Evolutionary conservation across 2,113 vertebrate species (phyloP).

Genomic region (Chaetura pelagica): DNA sequence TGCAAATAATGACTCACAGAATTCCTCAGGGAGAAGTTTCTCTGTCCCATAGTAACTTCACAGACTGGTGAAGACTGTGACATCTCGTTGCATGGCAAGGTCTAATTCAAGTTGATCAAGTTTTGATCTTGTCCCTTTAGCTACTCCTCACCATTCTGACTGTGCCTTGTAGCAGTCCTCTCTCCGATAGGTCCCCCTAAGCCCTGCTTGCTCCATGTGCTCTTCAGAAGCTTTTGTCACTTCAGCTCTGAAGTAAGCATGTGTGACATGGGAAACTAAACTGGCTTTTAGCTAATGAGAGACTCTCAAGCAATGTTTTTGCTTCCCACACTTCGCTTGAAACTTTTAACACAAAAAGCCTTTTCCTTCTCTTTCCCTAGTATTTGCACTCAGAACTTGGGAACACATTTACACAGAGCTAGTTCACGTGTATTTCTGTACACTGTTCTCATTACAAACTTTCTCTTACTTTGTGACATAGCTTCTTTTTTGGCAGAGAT

Average conservation of each 20-base stretch:
- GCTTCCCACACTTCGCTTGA: background rate
- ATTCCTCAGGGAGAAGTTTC: background rate
- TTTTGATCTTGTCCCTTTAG: background rate
- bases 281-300: background rate
- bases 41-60: background rate
- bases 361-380: background rate
- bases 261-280: background rate
- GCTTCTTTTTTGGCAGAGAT: background rate
- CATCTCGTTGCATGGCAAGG: background rate
- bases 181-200: rapidly evolving
- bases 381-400: background rate
- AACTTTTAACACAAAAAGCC: background rate
- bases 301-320: background rate
- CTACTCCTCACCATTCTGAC: background rate
- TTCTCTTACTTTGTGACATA: background rate
- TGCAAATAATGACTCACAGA: background rate
- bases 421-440: background rate
- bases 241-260: background rate
- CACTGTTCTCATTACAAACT: background rate
- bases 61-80: background rate
- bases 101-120: background rate
- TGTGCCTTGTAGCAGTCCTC: background rate
- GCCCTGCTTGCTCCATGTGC: background rate
- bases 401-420: background rate
- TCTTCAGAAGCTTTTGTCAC: background rate